Base-by-base conservation (phyloP, 1,140 invertebrate genomes). In the Aphidius gifuensis region DNA sequence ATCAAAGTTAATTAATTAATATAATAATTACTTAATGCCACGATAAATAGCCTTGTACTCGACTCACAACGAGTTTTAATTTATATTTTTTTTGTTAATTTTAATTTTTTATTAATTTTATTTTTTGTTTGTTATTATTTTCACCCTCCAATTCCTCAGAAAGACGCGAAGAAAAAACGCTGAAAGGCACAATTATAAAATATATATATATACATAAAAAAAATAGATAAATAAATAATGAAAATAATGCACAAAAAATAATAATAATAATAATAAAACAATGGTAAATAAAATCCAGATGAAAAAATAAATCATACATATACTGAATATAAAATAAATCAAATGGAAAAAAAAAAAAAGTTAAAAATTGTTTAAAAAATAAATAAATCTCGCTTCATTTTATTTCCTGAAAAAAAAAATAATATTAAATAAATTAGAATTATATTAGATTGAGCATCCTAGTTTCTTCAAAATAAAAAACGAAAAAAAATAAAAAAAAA, bases 1-100 rank as follows among this genome's bases (percentile, higher is more conserved):
- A 60, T 60, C 58, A 60, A 60, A 60, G 58, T 23, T 51, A 49
- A 54, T 53, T 53, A 54, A 54, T 54, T 46, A 43, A 54, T 50
- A 60, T 49, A 5, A 60, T 54, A 21, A 16, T 32, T 38, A 53
- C 8, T 60, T 46, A 32, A 60, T 53, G 32, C 59, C 44, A 45
- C 59, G 54, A 60, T 60, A 60, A 50, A n/a, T 60, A 45, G 49
- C 43, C 49, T 53, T 60, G 39, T 55, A 48, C 21, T 60, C 23
- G 40, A 23, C 23, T 23, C 23, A 23, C 23, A 23, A 60, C 49
- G 40, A 51, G 23, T 32, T 45, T 43, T 55, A 9, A 21, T n/a
- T n/a, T n/a, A n/a, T n/a, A n/a, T n/a, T n/a, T 42, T 55, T 55
- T 16, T 55, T 6, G 16, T 39, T 40, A 43, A 55, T 42, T 21